Evolutionary conservation across 1,140 invertebrate genomes (phyloP).

Genomic region (Bombus pyrosoma): DNA sequence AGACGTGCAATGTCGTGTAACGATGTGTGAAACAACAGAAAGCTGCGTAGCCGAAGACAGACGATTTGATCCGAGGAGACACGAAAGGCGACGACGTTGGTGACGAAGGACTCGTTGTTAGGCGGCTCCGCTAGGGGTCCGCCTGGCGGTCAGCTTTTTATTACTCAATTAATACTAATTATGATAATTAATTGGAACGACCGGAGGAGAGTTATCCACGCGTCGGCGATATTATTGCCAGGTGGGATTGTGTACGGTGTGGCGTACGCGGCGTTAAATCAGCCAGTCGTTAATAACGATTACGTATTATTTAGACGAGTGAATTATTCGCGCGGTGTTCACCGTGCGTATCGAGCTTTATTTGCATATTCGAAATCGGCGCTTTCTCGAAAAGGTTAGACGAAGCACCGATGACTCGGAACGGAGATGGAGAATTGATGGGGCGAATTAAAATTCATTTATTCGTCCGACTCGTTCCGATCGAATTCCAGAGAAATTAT

Average conservation of each 20-base stretch:
- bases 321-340: slow-evolving; percentile 18
- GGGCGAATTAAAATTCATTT: slow-evolving; percentile 23
- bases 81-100: background rate
- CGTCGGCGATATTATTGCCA: slow-evolving; percentile 23
- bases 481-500: background rate
- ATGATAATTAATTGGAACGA: slow-evolving; percentile 37
- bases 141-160: slow-evolving; percentile 26
- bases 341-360: background rate
- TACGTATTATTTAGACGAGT: slow-evolving; percentile 36
- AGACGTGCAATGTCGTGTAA: no score
- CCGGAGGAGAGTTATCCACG: slow-evolving; percentile 29
- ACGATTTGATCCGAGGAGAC: no score
- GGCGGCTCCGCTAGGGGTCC: slow-evolving; percentile 7
- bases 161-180: slow-evolving; percentile 45
- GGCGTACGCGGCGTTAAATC: slow-evolving; percentile 19
- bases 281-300: slow-evolving; percentile 27
- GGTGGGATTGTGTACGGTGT: slow-evolving; percentile 12
- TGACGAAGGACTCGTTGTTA: slow-evolving; percentile 1
- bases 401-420: no score
- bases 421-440: fast-evolving
- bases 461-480: slow-evolving; percentile 1
- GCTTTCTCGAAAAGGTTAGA: slow-evolving; percentile 20
- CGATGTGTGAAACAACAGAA: no score
- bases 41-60: no score
- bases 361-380: slow-evolving; percentile 34